Conservation (phyloP, 2,113 vertebrate species). For the Brachyhypopomus occidentalis region DNA sequence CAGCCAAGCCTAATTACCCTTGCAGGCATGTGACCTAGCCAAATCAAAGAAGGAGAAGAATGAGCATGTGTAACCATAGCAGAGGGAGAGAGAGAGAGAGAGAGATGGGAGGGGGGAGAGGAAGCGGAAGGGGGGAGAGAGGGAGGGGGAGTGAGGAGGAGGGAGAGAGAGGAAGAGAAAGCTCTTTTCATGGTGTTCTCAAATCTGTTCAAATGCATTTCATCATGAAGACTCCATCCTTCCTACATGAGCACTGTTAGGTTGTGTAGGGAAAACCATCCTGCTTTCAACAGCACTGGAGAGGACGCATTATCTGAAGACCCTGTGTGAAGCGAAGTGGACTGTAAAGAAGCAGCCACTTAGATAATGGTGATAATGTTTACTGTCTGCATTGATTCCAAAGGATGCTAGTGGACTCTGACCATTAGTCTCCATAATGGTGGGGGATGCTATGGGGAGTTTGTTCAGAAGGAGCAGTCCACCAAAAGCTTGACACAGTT, state of each 20-base stretch:
- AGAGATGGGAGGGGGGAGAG: background rate
- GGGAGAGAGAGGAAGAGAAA: constrained; percentile 14
- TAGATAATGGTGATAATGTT: no score
- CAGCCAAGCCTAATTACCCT: constrained; percentile 44
- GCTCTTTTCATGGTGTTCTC: constrained; percentile 12
- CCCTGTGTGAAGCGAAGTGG: background rate
- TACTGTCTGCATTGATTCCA: no score
- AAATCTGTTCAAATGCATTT: constrained; percentile 23
- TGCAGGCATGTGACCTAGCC: constrained; percentile 38
- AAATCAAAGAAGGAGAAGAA: constrained; percentile 39
- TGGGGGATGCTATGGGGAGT: no score
- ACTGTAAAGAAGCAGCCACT: background rate
- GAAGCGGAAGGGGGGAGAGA: constrained; percentile 17
- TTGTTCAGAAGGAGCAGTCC: no score
- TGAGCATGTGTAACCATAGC: constrained; percentile 17
- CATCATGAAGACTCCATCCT: background rate
- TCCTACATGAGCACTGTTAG: background rate
- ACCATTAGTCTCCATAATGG: no score
- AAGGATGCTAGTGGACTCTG: no score
- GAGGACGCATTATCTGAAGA: background rate
- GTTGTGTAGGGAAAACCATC: background rate
- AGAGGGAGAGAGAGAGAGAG: constrained; percentile 4
- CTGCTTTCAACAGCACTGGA: background rate
- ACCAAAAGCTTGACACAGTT: no score
- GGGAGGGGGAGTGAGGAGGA: constrained; percentile 14